Percentiles rank a stretch among this genome's conserved stretches.
phyloP scores from a whole-genome alignment of 2,797 vertebrate genomes.

The Bovichtus variegatus region DNA sequence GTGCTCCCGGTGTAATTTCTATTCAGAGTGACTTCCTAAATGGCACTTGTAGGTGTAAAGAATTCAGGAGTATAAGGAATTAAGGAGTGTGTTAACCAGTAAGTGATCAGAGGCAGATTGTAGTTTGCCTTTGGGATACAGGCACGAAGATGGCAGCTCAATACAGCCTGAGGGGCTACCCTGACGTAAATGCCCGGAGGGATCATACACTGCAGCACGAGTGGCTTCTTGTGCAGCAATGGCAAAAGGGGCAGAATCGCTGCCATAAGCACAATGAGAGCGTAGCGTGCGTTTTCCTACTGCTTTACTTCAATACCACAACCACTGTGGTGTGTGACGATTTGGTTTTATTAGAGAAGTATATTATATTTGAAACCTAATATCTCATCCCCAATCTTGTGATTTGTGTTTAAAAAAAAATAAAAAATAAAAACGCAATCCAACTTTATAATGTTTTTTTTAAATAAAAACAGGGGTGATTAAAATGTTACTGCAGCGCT shows the following conservation, averaged over 20 bases:
- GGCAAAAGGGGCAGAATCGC: constrained; percentile 12
- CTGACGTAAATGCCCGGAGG: constrained; percentile 18
- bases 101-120: constrained; percentile 32
- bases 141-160: constrained; percentile 36
- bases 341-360: neutral
- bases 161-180: constrained; percentile 44
- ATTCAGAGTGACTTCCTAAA: neutral
- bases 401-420: too few relatives aligned
- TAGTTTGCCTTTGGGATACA: constrained; percentile 13
- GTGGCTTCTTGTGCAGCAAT: constrained; percentile 8
- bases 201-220: neutral
- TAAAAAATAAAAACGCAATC: too few relatives aligned
- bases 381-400: neutral
- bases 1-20: constrained; percentile 1
- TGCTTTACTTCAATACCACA: neutral
- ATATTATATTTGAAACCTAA: neutral
- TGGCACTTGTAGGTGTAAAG: neutral
- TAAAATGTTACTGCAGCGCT: constrained; percentile 2
- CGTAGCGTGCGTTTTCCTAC: constrained; percentile 2
- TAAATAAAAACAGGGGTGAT: neutral
- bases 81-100: constrained; percentile 18
- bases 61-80: neutral
- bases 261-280: constrained; percentile 8
- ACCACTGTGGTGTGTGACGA: neutral
- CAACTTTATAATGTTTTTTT: too few relatives aligned